Evolutionary conservation across 2,888 invertebrate species (phyloP).

Genomic region (Sesamia inferens): DNA sequence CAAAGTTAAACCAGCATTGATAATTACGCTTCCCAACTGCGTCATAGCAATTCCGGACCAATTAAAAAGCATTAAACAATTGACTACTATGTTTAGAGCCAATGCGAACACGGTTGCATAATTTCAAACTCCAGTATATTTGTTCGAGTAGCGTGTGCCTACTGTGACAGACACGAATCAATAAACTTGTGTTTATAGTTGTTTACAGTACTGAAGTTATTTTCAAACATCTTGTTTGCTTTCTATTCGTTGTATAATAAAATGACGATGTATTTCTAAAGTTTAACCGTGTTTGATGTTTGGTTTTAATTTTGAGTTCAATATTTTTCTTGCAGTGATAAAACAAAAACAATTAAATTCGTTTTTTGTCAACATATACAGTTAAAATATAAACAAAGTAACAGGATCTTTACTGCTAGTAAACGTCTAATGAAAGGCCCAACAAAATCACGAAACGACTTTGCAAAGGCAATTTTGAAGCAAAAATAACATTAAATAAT

Average conservation of each 20-base stretch:
- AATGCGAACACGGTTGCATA: conserved; percentile 41
- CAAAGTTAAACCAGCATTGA: conserved; percentile 1
- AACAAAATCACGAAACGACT: neutral
- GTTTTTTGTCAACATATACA: neutral
- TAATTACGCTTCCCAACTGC: conserved; percentile 30
- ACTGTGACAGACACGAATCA: conserved; percentile 53
- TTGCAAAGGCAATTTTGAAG: neutral
- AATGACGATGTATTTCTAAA: conserved; percentile 42
- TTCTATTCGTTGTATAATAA: conserved; percentile 46
- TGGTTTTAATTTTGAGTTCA: conserved; percentile 39
- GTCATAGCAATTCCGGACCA: conserved; percentile 8
- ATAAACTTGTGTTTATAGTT: conserved; percentile 56
- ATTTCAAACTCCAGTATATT: conserved; percentile 36
- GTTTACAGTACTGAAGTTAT: conserved; percentile 53
- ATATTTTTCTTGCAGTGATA: conserved; percentile 14
- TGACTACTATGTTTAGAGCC: conserved; percentile 28
- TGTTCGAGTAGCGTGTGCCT: conserved; percentile 45
- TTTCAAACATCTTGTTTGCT: conserved; percentile 51
- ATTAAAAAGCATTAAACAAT: conserved; percentile 29
- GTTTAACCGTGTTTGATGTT: conserved; percentile 45
- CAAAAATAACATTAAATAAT: conserved; percentile 2
- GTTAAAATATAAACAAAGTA: neutral
- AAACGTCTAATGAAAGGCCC: neutral
- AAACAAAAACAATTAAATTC: conserved; percentile 10
- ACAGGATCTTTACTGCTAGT: neutral